A percentile compares a stretch with the other conserved stretches of the same genome.
Evolutionary conservation across 2,888 invertebrate genomes (phyloP).

Genomic region (Poecilobothrus nobilitatus): DNA sequence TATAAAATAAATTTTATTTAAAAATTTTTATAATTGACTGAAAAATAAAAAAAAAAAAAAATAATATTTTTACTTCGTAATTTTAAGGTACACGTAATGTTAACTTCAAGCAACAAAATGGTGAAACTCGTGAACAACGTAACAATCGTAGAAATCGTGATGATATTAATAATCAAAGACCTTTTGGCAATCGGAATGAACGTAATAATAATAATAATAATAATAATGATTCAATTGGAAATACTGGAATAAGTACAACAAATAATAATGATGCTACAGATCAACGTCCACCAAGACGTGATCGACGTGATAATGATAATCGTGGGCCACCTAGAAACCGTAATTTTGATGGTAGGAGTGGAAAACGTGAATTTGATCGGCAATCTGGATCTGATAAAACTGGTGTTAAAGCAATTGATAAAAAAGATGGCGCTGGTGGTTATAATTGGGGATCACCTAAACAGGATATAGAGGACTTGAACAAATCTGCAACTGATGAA

Average conservation of each 20-base stretch:
- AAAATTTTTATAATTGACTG: no score
- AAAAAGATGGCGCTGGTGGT: conserved; percentile 81
- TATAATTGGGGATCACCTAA: conserved; percentile 94
- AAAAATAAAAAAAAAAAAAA: no score
- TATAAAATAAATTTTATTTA: no score
- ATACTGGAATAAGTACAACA: conserved; percentile 45
- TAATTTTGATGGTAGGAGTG: conserved; percentile 48
- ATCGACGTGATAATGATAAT: conserved; percentile 44
- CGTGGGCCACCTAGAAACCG: conserved; percentile 39
- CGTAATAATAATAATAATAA: conserved; percentile 16
- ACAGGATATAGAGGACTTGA: conserved; percentile 68
- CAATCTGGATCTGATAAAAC: conserved; percentile 93
- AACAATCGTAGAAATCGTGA: conserved; percentile 58
- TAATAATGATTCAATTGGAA: conserved; percentile 44
- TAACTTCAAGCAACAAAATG: conserved; percentile 31
- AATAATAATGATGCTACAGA: conserved; percentile 34
- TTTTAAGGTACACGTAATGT: conserved; percentile 16
- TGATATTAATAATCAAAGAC: conserved; percentile 38
- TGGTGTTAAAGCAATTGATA: conserved; percentile 87
- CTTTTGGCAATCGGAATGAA: conserved; percentile 5
- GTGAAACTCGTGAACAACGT: conserved; percentile 62
- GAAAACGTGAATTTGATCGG: conserved; percentile 88
- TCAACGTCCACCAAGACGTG: conserved; percentile 35
- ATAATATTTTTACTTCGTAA: no score
- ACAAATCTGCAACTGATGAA: conserved; percentile 31